phyloP scores from a whole-genome alignment of 2,888 invertebrate species.

The Strigamia transsilvanica region DNA sequence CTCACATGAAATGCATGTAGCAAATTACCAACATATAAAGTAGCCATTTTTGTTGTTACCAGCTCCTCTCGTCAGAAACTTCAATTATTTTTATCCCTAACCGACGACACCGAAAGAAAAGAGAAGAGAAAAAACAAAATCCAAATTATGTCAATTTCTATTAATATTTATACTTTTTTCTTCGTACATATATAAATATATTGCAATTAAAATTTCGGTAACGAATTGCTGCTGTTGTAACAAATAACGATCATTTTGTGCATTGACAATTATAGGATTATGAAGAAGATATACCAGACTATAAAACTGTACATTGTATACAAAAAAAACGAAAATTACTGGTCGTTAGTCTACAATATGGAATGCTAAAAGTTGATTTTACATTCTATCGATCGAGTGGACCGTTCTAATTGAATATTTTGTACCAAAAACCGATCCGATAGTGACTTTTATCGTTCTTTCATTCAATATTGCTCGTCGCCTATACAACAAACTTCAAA shows the following conservation, averaged over 20 bases:
- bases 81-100: background rate
- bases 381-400: background rate
- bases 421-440: background rate
- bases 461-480: background rate
- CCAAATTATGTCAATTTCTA: background rate
- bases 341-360: slow-evolving; percentile 7
- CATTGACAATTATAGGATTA: slow-evolving; percentile 13
- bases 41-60: background rate
- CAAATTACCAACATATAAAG: background rate
- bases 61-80: background rate
- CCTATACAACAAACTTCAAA: slow-evolving; percentile 7
- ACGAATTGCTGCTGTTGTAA: slow-evolving; percentile 1
- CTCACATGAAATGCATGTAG: slow-evolving; percentile 13
- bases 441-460: slow-evolving; percentile 1
- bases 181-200: slow-evolving; percentile 5
- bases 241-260: slow-evolving; percentile 12
- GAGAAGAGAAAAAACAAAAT: background rate
- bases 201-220: background rate
- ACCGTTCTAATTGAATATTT: background rate
- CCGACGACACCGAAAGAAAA: background rate
- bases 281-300: slow-evolving; percentile 1
- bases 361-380: slow-evolving; percentile 41
- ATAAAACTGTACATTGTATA: slow-evolving; percentile 46
- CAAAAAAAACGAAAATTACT: slow-evolving; percentile 17
- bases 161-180: background rate